phyloP scores from a whole-genome alignment of 1,140 invertebrate genomes.

The Mesaphorura yosii region DNA sequence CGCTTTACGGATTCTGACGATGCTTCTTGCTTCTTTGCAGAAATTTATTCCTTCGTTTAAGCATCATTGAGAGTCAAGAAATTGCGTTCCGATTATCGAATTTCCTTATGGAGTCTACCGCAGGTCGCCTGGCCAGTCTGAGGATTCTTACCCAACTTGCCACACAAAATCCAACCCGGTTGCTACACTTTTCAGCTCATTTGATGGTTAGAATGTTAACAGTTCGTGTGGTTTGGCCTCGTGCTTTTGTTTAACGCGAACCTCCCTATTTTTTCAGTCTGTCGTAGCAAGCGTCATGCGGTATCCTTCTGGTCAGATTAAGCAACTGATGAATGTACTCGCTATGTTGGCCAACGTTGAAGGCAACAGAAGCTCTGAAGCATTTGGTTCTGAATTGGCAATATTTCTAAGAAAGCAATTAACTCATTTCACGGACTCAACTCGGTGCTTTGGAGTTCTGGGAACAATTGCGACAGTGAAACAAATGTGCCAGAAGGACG shows the following conservation, averaged over 20 bases:
- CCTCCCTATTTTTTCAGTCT: constrained; percentile 11
- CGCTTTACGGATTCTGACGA: neutral
- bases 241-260: constrained; percentile 1
- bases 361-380: constrained; percentile 9
- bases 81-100: constrained; percentile 6
- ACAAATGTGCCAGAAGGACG: constrained; percentile 10
- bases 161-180: constrained; percentile 8
- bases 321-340: constrained; percentile 21
- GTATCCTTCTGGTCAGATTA: constrained; percentile 16
- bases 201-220: constrained; percentile 18
- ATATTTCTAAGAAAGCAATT: constrained; percentile 26
- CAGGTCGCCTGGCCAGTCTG: neutral
- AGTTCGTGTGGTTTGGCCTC: neutral
- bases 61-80: constrained; percentile 3
- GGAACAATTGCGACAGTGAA: constrained; percentile 21
- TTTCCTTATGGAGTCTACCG: constrained; percentile 10
- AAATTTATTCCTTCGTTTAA: constrained; percentile 12
- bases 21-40: constrained; percentile 8
- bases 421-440: constrained; percentile 10
- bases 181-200: constrained; percentile 17
- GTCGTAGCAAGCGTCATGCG: constrained; percentile 16
- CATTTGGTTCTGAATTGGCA: constrained; percentile 22
- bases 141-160: constrained; percentile 5
- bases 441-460: constrained; percentile 22
- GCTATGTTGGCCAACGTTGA: constrained; percentile 20